These are phyloP conservation scores for Phaethornis superciliosus DNA, from an alignment of 2,113 vertebrate genomes.

Conservation along the genomic window DNA sequence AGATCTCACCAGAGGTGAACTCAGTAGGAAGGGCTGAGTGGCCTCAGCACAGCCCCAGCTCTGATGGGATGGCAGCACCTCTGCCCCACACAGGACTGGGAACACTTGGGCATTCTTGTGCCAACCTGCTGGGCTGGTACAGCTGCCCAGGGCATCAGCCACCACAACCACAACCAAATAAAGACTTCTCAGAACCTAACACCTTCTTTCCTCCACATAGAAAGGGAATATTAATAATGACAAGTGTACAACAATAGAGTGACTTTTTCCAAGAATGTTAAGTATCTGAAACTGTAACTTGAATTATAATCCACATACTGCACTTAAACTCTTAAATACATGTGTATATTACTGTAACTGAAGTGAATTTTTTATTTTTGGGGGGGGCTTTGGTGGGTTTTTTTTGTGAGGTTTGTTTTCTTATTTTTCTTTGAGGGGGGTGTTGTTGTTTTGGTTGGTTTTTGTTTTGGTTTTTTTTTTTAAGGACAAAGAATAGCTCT, in stretches of 20 bases:
- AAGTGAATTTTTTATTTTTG: neutral
- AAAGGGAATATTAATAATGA: neutral
- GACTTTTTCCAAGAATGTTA: neutral
- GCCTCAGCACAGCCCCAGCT: neutral
- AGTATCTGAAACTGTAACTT: neutral
- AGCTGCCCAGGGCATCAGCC: neutral
- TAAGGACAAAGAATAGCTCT: neutral
- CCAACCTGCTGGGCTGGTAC: neutral
- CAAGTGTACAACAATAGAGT: neutral
- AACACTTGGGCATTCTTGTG: neutral
- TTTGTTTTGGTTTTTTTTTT: neutral
- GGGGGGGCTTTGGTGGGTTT: too few relatives aligned
- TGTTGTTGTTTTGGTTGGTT: neutral
- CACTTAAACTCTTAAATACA: neutral
- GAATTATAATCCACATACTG: neutral
- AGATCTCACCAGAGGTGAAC: neutral
- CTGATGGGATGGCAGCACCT: neutral
- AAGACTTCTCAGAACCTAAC: neutral
- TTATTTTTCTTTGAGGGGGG: neutral
- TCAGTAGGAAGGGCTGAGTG: neutral
- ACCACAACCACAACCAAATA: neutral
- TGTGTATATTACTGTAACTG: rapidly evolving
- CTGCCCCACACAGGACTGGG: neutral
- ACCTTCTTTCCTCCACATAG: rapidly evolving
- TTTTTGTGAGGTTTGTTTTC: neutral